Base-by-base conservation (phyloP, 2,113 vertebrate genomes). In the Pygathrix nemaeus region DNA sequence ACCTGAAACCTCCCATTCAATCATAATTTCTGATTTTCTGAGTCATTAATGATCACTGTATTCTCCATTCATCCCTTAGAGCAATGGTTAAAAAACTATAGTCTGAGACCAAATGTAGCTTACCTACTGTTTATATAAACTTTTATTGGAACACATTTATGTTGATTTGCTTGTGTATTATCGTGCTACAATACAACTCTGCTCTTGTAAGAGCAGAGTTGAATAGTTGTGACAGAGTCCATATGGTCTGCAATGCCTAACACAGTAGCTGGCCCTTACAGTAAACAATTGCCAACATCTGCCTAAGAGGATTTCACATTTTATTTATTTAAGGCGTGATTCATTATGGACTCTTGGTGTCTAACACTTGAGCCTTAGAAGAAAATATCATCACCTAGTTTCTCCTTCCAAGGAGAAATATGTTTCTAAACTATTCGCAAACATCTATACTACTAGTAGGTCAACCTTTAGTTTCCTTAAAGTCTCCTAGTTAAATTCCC, bases 311-410 rank as follows among this genome's bases (percentile, higher is more conserved):
- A 85, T 94, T 94, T 83, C 61, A 32, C 13, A 73, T 72, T 94
- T 95, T 95, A 55, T 78, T 91, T 90, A 92, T 80, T 91, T 91
- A 95, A 45, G 18, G 13, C 10, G 10, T 45, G 7, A 79, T 90
- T 94, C 94, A n/a, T 90, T 93, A 90, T 38, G 57, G 40, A 66
- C 18, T 40, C 14, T 72, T 16, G 35, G 6, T 23, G 6, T 68
- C 87, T 95, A 86, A 90, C 61, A 89, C 57, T 57, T n/a, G 45
- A 40, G 13, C 10, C 61, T 68, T 18, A 76, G 40, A 52, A 92
- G 55, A 93, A 93, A 97, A 66, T 38, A 70, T 3, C 21, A 88
- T 84, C 79, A 61, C 23, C 45, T 68, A 35, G 3, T 43, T 88
- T 96, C 43, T 86, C 16, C 38, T 95, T 79, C 27, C 38, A 59